These are phyloP conservation scores for Chaenogobius annularis DNA, from an alignment of 2,113 vertebrate species.

Conservation along the genomic window DNA sequence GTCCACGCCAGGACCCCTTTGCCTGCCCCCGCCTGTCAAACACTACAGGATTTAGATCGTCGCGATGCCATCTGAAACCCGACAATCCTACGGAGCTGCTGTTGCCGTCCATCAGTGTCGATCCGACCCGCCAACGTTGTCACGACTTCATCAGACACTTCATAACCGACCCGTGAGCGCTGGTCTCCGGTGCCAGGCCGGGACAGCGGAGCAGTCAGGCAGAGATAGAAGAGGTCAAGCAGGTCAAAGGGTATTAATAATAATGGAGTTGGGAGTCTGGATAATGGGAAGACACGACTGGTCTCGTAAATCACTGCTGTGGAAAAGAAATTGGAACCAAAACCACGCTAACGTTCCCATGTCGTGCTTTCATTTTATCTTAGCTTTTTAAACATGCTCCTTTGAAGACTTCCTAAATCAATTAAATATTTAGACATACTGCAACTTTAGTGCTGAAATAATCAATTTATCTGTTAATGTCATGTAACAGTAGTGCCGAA, in stretches of 20 bases:
- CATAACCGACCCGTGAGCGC: constrained; percentile 32
- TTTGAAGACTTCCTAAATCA: too few relatives aligned
- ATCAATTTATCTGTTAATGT: too few relatives aligned
- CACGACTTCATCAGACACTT: constrained; percentile 18
- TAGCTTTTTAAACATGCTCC: too few relatives aligned
- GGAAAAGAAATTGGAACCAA: neutral
- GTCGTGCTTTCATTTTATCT: too few relatives aligned
- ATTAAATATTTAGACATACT: too few relatives aligned
- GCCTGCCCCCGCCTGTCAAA: neutral
- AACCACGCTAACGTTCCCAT: too few relatives aligned
- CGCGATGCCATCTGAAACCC: neutral
- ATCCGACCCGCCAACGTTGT: neutral
- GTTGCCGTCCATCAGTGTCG: constrained; percentile 6
- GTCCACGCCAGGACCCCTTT: neutral
- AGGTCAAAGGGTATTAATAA: constrained; percentile 59
- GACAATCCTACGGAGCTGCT: neutral
- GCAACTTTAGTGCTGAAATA: too few relatives aligned
- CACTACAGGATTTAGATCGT: neutral
- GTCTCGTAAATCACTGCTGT: neutral
- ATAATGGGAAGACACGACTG: constrained; percentile 6
- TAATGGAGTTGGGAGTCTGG: constrained; percentile 41
- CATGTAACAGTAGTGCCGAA: neutral
- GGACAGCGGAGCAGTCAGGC: constrained; percentile 53
- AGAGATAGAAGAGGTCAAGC: constrained; percentile 38
- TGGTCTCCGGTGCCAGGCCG: constrained; percentile 57